Percentiles rank a stretch among this genome's conserved stretches.
These are phyloP conservation scores for Dromiciops gliroides DNA, from an alignment of 2,113 vertebrate species.

Conservation along the genomic window DNA sequence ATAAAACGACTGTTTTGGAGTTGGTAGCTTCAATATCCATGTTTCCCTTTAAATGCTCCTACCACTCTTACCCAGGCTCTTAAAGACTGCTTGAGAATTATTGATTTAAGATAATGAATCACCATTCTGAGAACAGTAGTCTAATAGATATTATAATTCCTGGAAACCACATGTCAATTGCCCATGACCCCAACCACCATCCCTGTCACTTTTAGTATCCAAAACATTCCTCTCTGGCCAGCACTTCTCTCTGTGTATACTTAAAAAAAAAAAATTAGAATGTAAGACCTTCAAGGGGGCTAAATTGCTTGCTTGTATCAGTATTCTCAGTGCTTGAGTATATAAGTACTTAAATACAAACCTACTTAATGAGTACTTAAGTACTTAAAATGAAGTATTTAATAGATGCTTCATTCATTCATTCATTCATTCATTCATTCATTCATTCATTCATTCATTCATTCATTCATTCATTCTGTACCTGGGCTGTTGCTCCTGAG, in stretches of 20 bases:
- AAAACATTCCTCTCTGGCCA: background rate
- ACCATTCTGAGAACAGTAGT: background rate
- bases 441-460: background rate
- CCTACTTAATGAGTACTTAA: background rate
- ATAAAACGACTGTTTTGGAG: background rate
- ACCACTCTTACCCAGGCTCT: accelerated
- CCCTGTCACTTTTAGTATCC: background rate
- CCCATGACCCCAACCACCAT: background rate
- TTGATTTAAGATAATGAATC: background rate
- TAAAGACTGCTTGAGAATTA: background rate
- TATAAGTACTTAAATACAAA: background rate
- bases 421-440: too few relatives aligned
- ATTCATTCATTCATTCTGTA: background rate
- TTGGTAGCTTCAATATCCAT: background rate
- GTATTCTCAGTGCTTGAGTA: background rate
- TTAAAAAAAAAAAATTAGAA: background rate
- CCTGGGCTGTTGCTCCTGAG: conserved; percentile 69
- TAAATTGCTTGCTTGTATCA: background rate
- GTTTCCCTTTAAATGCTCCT: background rate
- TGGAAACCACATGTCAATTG: background rate
- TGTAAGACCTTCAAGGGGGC: background rate
- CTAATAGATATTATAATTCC: background rate
- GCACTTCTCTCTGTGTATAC: background rate
- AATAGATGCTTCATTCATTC: background rate
- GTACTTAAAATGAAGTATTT: background rate